phyloP scores from a whole-genome alignment of 1,140 invertebrate species.

The Plodia interpunctella region DNA sequence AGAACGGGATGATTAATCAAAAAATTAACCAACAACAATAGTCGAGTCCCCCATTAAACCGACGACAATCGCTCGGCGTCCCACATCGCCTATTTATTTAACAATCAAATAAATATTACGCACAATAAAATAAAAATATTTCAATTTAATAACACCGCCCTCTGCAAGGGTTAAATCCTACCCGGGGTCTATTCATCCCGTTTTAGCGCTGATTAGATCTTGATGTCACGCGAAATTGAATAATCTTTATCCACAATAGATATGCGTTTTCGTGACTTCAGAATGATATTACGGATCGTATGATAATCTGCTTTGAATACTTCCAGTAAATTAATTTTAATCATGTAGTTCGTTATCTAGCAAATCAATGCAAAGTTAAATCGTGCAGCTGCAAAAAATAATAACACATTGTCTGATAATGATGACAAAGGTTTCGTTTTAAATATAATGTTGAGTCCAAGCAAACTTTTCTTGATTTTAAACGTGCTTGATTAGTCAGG shows the following conservation, averaged over 20 bases:
- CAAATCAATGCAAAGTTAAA: slow-evolving; percentile 3
- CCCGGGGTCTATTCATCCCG: slow-evolving; percentile 38
- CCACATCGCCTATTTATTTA: slow-evolving; percentile 74
- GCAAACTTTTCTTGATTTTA: too few relatives aligned
- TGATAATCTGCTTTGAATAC: slow-evolving; percentile 15
- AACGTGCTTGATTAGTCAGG: too few relatives aligned
- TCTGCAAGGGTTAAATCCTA: slow-evolving; percentile 62
- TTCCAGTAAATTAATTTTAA: slow-evolving; percentile 27
- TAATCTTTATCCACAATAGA: slow-evolving; percentile 45
- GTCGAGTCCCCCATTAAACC: slow-evolving; percentile 58
- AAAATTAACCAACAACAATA: slow-evolving; percentile 74
- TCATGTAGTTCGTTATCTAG: not conserved
- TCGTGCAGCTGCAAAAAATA: slow-evolving; percentile 5
- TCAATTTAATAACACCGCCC: slow-evolving; percentile 73
- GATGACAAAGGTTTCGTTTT: not conserved
- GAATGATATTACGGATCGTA: slow-evolving; percentile 26
- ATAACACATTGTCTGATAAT: not conserved
- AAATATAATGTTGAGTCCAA: too few relatives aligned
- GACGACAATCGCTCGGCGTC: slow-evolving; percentile 63
- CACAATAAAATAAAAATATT: slow-evolving; percentile 76
- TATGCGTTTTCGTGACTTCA: slow-evolving; percentile 24
- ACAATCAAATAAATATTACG: slow-evolving; percentile 77
- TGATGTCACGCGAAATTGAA: slow-evolving; percentile 69
- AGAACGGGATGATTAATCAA: slow-evolving; percentile 72
- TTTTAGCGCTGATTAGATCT: slow-evolving; percentile 63